Base-by-base conservation (phyloP, 1,140 invertebrate genomes). In the Drusus annulatus region DNA sequence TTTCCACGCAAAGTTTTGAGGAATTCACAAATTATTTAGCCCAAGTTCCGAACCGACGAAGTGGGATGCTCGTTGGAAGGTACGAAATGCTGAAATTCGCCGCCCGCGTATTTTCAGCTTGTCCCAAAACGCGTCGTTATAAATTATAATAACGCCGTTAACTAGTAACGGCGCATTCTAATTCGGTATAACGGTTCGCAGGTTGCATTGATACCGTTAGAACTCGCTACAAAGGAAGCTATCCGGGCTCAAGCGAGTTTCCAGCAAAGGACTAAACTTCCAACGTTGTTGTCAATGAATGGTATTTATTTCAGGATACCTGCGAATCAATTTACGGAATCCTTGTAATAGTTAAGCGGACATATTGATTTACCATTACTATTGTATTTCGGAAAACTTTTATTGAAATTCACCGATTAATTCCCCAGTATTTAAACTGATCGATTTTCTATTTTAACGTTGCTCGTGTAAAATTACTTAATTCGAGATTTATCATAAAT, bases 281-380 rank as follows among this genome's bases (percentile, higher is more conserved):
- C 54, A n/a, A 56, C 74, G 60, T 76, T 76, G 74, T 76, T 60
- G 56, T 17, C 28, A 17, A 50, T 13, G 19, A 56, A 54, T 25
- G 54, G 25, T 60, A 36, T 74, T 74, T 25, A 21, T 54, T 71
- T 51, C 36, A 17, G 25, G 15, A 60, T 56, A 17, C 51, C 74
- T 25, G 50, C 54, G 54, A 76, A 76, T 76, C 74, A 76, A 76
- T 76, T 76, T 76, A 8, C 56, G 36, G 25, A 62, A 36, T 76
- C 54, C 21, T 56, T 54, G 52, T 36, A 58, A 51, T 31, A 76
- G 52, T 76, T 54, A 13, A 45, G 36, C 36, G 36, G 36, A 45
- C 10, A 10, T 45, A 45, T 45, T 45, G 36, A 45, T 2, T 45
- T 45, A 45, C 36, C 36, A 45, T 10, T 45, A 0, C 36, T 45